Conservation (phyloP, 2,888 invertebrate species). For the Galeruca laticollis region DNA sequence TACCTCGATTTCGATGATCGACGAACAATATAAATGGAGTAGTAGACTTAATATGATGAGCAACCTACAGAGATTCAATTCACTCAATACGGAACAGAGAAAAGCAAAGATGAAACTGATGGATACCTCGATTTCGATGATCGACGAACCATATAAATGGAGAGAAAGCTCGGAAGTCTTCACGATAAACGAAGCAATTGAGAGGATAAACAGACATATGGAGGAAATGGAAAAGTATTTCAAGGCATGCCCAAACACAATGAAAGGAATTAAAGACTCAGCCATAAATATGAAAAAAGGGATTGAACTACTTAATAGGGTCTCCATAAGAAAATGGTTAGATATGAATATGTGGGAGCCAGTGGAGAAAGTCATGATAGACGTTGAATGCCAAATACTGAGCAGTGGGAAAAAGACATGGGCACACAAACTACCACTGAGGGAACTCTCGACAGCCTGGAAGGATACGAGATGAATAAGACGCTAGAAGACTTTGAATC, state of each 20-base stretch:
- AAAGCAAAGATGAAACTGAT: not conserved
- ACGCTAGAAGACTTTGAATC: not conserved
- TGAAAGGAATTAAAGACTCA: not conserved
- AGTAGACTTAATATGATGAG: not conserved
- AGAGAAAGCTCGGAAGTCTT: not conserved
- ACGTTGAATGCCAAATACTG: not conserved
- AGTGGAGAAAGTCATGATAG: too few species aligned
- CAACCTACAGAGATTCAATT: not conserved
- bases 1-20: not conserved
- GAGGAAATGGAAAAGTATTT: not conserved
- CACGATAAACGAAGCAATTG: slow-evolving; percentile 6
- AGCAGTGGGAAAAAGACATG: not conserved
- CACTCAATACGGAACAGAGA: not conserved
- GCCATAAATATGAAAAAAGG: not conserved
- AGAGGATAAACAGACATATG: not conserved
- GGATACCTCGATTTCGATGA: not conserved
- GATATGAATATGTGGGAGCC: not conserved
- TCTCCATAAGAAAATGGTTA: not conserved
- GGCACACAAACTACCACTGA: not conserved
- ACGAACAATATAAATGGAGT: not conserved
- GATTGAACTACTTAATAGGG: not conserved
- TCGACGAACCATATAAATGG: not conserved
- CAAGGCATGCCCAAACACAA: not conserved
- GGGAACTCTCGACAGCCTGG: not conserved
- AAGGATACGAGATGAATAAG: not conserved